Base-by-base conservation (phyloP, 2,113 vertebrate genomes). In the Perccottus glenii region DNA sequence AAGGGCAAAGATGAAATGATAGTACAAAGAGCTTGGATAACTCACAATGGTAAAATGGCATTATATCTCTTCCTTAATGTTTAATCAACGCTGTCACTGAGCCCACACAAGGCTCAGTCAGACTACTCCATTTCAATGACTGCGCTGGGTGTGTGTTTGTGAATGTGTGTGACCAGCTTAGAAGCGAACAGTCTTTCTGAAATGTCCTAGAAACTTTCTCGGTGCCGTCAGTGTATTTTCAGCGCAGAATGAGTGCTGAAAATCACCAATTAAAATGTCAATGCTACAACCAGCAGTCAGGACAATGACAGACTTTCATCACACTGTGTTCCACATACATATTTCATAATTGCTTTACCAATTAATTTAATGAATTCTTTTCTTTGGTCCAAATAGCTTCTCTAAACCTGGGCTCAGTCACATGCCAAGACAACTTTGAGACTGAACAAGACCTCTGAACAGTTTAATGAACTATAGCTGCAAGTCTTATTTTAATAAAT, bases 41-140 rank as follows among this genome's bases (percentile, higher is more conserved):
- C 84, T 87, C 86, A 86, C 86, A 81, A 51, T 89, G 79, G 84
- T 87, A 87, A 91, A 91, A 90, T 85, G 84, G 85, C 85, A 87
- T 89, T 88, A 87, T 91, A 90, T 88, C 88, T 88, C 87, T 87
- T 86, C 80, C 87, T 91, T 88, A 91, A 91, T 89, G 88, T 90
- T 91, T 88, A 89, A 90, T 91, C 90, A 90, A 87, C 85, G 61
- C 82, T 87, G 88, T 88, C 87, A 86, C 82, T 74, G 86, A 83
- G 85, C 86, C 86, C 85, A 84, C 87, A 85, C 87, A 82, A 77
- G 81, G 72, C 85, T 83, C 86, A 88, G 85, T 86, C 85, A 88
- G 77, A 89, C 84, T 84, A 83, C 77, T 91, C 86, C 69, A 85
- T 90, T 91, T 87, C 87, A 89, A 83, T 90, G 81, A 84, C 77